phyloP scores from a whole-genome alignment of 2,888 invertebrate species.

The Synergus umbraculus region DNA sequence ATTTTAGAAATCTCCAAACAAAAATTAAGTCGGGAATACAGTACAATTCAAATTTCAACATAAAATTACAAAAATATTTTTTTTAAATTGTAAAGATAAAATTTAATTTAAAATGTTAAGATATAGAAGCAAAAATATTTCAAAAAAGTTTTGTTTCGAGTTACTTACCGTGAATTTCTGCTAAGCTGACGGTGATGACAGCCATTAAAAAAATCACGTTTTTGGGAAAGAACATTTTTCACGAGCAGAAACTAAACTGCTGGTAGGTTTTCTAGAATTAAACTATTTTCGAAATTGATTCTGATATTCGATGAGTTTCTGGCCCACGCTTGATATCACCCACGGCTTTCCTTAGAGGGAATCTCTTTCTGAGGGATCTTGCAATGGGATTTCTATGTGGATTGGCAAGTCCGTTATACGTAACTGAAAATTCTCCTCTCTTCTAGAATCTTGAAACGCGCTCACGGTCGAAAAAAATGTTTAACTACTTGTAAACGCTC shows the following conservation, averaged over 20 bases:
- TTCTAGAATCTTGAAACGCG: slow-evolving; percentile 2
- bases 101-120: no score
- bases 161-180: not conserved
- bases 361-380: slow-evolving; percentile 1
- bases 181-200: not conserved
- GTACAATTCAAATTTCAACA: no score
- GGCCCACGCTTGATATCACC: slow-evolving; percentile 9
- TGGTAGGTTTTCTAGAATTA: not conserved
- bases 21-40: no score
- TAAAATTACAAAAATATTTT: no score
- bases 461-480: not conserved
- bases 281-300: not conserved
- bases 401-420: slow-evolving; percentile 25
- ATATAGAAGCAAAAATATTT: no score
- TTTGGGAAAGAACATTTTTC: not conserved
- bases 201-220: not conserved
- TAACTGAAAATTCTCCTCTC: slow-evolving; percentile 39
- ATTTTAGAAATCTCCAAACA: no score
- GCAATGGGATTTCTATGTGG: slow-evolving; percentile 30
- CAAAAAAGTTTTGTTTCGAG: no score
- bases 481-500: not conserved
- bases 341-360: slow-evolving; percentile 4
- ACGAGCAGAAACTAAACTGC: not conserved
- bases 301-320: not conserved
- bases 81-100: no score